A percentile compares a stretch with the other conserved stretches of the same genome.
Evolutionary conservation across 2,113 vertebrate species (phyloP).

Genomic region (Dendropsophus ebraccatus): DNA sequence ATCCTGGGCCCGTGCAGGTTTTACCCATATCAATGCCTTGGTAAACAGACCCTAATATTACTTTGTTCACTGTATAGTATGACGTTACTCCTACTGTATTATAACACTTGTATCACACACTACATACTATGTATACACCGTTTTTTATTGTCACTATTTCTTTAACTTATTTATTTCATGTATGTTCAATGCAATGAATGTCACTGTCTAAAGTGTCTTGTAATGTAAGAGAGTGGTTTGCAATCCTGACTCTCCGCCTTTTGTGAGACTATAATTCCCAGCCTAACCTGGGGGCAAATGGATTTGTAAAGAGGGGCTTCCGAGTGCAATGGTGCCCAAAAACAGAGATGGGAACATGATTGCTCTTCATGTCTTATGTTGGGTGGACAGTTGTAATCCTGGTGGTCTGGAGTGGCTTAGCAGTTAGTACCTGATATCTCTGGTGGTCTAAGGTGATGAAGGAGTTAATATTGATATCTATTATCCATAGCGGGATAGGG

Average conservation of each 20-base stretch:
- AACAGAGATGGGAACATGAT: neutral
- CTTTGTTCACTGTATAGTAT: neutral
- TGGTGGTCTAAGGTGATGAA: no score
- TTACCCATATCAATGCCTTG: neutral
- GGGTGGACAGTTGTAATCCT: neutral
- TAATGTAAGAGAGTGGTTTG: neutral
- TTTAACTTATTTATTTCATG: slow-evolving; percentile 28
- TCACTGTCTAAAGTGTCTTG: neutral
- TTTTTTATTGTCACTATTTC: neutral
- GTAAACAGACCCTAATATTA: neutral
- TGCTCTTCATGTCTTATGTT: no score
- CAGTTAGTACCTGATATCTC: neutral
- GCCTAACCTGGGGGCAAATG: neutral
- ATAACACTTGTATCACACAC: neutral
- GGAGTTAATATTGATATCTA: no score
- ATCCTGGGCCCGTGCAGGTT: neutral
- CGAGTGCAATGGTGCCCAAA: neutral
- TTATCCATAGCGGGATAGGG: no score
- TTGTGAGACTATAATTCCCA: neutral
- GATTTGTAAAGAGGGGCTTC: neutral
- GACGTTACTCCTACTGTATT: neutral
- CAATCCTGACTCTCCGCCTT: neutral
- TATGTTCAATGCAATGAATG: neutral
- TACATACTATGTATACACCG: neutral
- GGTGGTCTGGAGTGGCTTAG: neutral